A percentile compares a stretch with the other conserved stretches of the same genome.
Conservation (phyloP, 2,888 invertebrate species). For the Micoletzkya japonica region DNA sequence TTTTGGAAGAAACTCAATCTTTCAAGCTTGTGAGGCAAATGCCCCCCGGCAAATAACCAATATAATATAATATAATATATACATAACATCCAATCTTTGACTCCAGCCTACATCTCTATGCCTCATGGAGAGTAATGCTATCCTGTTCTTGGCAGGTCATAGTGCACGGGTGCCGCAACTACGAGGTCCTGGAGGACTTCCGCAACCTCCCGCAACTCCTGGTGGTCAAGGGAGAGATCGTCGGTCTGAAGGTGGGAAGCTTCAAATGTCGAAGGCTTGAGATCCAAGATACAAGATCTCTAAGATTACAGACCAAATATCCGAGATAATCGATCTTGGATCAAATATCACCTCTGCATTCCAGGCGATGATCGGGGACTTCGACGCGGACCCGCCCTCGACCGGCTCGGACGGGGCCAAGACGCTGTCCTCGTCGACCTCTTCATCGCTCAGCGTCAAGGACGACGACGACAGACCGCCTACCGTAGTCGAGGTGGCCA, state of each 20-base stretch:
- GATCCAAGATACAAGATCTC: no score
- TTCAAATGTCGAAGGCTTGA: no score
- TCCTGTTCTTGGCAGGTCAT: slow-evolving; percentile 39
- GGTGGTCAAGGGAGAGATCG: slow-evolving; percentile 63
- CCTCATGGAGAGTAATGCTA: not conserved
- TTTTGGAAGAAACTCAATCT: not conserved
- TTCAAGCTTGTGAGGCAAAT: no score
- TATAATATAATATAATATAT: no score
- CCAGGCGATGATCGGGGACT: slow-evolving; percentile 56
- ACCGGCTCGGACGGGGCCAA: not conserved
- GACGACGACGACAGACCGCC: not conserved
- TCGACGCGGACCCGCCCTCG: slow-evolving; percentile 33
- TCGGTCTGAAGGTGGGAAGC: slow-evolving; percentile 55
- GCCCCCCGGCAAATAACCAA: no score
- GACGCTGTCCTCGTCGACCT: slow-evolving; percentile 20
- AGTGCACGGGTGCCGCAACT: slow-evolving; percentile 61
- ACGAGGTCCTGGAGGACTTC: slow-evolving; percentile 62
- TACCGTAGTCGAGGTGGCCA: slow-evolving; percentile 25
- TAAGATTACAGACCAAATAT: no score
- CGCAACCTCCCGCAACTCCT: slow-evolving; percentile 61
- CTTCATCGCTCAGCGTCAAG: slow-evolving; percentile 12
- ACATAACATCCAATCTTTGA: no score
- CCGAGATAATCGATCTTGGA: no score
- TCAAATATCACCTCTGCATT: no score
- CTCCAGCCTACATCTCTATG: not conserved